Evolutionary conservation across 2,888 invertebrate genomes (phyloP).

Genomic region (Acleris cristana): DNA sequence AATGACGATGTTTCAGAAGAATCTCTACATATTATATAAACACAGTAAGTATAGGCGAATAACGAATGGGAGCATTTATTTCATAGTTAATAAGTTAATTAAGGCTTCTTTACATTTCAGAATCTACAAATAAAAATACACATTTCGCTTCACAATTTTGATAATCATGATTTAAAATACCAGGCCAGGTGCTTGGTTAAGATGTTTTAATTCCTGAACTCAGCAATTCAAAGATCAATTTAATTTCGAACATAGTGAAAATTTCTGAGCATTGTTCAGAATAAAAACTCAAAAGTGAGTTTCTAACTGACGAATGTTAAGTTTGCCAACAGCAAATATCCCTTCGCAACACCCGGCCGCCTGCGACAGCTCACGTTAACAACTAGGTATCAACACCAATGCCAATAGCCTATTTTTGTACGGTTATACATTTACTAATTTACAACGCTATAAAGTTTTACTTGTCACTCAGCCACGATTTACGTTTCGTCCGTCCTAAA

Average conservation of each 20-base stretch:
- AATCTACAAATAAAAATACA: too few relatives aligned
- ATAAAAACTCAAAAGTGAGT: not conserved
- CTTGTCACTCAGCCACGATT: slow-evolving; percentile 80
- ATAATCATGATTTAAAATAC: too few relatives aligned
- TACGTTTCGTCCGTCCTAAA: slow-evolving; percentile 75
- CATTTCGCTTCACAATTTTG: too few relatives aligned
- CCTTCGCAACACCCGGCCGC: slow-evolving; percentile 45
- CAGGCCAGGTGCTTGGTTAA: too few relatives aligned
- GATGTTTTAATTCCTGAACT: not conserved
- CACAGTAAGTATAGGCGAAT: too few relatives aligned
- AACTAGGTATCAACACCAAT: slow-evolving; percentile 69
- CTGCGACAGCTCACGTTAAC: slow-evolving; percentile 76
- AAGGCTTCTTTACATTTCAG: too few relatives aligned
- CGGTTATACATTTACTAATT: slow-evolving; percentile 74
- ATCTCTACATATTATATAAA: too few relatives aligned
- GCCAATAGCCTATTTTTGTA: slow-evolving; percentile 74
- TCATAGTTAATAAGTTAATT: too few relatives aligned
- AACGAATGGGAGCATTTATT: too few relatives aligned
- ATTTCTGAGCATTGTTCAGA: not conserved
- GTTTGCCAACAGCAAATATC: not conserved
- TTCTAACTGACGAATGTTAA: not conserved
- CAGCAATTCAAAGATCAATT: not conserved
- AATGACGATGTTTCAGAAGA: too few relatives aligned
- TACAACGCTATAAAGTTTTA: slow-evolving; percentile 80
- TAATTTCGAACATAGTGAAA: not conserved